A percentile compares a stretch with the other conserved stretches of the same genome.
phyloP scores from a whole-genome alignment of 2,888 invertebrate species.

The Tipula unca region DNA sequence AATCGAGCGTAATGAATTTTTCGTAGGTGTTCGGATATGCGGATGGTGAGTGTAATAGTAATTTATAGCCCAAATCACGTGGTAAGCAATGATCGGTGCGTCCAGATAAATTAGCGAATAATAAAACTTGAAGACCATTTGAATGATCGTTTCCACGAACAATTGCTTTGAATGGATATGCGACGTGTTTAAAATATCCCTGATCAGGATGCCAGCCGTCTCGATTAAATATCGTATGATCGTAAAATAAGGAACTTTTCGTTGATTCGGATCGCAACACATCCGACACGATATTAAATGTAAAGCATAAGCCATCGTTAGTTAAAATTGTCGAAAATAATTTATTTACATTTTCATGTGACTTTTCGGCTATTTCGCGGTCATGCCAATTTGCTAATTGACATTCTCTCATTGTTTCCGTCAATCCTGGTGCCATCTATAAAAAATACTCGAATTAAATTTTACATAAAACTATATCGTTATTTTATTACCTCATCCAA shows the following conservation, averaged over 20 bases:
- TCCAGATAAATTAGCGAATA: neutral
- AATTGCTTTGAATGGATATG: neutral
- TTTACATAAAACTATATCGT: no score
- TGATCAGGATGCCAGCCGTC: neutral
- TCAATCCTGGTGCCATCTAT: neutral
- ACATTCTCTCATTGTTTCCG: neutral
- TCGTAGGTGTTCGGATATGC: neutral
- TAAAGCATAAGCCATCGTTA: neutral
- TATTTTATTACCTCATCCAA: no score
- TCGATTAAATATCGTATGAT: neutral
- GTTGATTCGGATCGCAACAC: neutral
- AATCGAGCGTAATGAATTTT: neutral
- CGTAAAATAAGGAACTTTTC: neutral
- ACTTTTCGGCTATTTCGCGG: neutral
- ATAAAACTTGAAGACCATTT: neutral
- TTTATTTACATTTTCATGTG: neutral
- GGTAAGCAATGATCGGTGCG: neutral
- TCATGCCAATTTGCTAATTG: neutral
- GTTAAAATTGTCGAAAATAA: neutral
- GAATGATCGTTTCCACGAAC: neutral
- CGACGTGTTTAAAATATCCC: neutral
- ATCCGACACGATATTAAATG: neutral
- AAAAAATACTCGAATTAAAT: no score
- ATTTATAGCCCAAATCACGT: neutral
- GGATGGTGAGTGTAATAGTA: neutral